Base-by-base conservation (phyloP, 1,140 invertebrate genomes). In the Bombyx mori region DNA sequence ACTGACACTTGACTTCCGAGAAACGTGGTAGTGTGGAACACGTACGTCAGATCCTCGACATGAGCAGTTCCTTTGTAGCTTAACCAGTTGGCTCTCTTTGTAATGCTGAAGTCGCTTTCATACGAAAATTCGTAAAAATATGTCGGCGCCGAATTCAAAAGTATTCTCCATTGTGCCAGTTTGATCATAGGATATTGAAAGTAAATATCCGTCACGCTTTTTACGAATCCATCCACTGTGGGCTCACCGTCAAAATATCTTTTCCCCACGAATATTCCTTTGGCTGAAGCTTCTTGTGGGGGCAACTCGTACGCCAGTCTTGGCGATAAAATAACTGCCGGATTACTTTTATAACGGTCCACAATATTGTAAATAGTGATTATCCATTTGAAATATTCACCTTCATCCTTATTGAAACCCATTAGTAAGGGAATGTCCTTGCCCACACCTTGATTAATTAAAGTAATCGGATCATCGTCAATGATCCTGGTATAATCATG, bases 91-190 rank as follows among this genome's bases (percentile, higher is more conserved):
- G 50, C 58, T 3, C 48, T 43, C 50, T 59, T 59, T 6, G 67
- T 22, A 0, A 57, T 50, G 45, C 55, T 68, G 35, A 57, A 52
- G 6, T 60, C 49, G n/a, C 58, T 54, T 3, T 60, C 50, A 49
- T 69, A 73, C 0, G 45, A 2, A 55, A 69, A 75, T 52, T 61
- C 22, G 51, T 75, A 75, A 49, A 67, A 12, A 49, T 57, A 69
- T 44, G 54, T 42, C 6, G 64, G 63, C 3, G 64, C 60, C 0
- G 57, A 56, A 3, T 47, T 44, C 1, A 42, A 26, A 8, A 56
- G 35, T 7, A 61, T 49, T 42, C 66, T 57, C 62, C 35, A 49
- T 7, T 62, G 8, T 0, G 64, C 68, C 42, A 68, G 2, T 26
- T 61, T 66, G 8, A 69, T 47, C 8, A 62, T 59, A 1, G 71